Conservation (phyloP, 2,113 vertebrate species). For the Xiphophorus hellerii region DNA sequence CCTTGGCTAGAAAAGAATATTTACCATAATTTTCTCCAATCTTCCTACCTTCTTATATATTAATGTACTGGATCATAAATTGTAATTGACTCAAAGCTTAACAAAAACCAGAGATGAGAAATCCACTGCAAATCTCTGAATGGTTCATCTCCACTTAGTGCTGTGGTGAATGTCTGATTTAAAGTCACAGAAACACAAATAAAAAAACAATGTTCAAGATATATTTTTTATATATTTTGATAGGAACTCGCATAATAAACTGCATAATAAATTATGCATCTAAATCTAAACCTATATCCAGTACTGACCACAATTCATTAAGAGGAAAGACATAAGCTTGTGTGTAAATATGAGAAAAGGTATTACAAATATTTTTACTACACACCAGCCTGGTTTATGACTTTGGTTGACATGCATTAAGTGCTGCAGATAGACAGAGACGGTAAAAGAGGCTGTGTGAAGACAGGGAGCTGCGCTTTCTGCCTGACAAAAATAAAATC, state of each 20-base stretch:
- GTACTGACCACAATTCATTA: no score
- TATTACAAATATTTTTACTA: not conserved
- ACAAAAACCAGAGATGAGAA: not conserved
- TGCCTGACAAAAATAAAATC: constrained; percentile 37
- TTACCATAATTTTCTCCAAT: not conserved
- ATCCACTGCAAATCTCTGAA: not conserved
- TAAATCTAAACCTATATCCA: not conserved
- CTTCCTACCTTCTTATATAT: not conserved
- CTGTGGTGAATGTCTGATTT: not conserved
- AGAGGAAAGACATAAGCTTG: no score
- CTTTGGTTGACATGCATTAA: not conserved
- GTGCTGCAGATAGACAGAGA: constrained; percentile 5
- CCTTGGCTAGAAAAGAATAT: not conserved
- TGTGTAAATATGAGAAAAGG: not conserved
- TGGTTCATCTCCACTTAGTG: not conserved
- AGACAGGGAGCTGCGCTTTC: constrained; percentile 2
- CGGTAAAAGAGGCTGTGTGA: not conserved
- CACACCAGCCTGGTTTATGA: constrained; percentile 3
- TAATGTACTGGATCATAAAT: not conserved
- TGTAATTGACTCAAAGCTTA: not conserved
- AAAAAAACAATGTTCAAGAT: not conserved
- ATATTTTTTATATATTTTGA: not conserved
- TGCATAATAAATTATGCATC: not conserved
- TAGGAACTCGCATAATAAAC: not conserved
- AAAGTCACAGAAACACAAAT: no score